These are phyloP conservation scores for Sardina pilchardus DNA, from an alignment of 2,113 vertebrate species.

Conservation along the genomic window DNA sequence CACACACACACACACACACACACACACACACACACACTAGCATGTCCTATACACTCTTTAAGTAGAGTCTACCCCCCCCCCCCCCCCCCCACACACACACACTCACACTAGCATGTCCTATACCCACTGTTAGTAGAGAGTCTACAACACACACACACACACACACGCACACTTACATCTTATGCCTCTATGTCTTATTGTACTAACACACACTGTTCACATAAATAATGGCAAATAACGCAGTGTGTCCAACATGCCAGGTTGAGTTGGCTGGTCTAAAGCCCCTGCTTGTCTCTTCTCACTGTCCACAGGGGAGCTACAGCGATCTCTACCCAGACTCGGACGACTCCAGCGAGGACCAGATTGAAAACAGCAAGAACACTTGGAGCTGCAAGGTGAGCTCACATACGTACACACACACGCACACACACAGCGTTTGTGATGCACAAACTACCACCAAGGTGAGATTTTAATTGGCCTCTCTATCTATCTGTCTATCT, in stretches of 20 bases:
- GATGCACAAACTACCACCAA: neutral
- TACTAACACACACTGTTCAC: no score
- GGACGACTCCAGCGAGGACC: conserved; percentile 97
- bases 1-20: neutral
- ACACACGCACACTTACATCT: no score
- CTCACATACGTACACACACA: neutral
- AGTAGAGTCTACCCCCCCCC: no score
- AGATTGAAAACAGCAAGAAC: conserved; percentile 99
- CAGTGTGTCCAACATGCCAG: no score
- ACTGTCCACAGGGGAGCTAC: conserved; percentile 87
- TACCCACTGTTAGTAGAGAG: no score
- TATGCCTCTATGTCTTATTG: neutral
- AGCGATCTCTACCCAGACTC: conserved; percentile 98
- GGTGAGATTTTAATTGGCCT: no score
- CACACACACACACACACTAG: neutral
- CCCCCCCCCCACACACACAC: no score
- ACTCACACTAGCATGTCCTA: neutral
- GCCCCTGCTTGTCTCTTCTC: neutral
- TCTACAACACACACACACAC: neutral
- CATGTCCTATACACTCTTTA: neutral
- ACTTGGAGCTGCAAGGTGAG: conserved; percentile 98
- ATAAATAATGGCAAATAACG: no score
- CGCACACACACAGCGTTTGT: neutral
- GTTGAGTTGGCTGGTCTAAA: neutral
- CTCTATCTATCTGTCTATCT: neutral